These are phyloP conservation scores for Brachylomia viminalis DNA, from an alignment of 2,888 invertebrate genomes.

Conservation along the genomic window DNA sequence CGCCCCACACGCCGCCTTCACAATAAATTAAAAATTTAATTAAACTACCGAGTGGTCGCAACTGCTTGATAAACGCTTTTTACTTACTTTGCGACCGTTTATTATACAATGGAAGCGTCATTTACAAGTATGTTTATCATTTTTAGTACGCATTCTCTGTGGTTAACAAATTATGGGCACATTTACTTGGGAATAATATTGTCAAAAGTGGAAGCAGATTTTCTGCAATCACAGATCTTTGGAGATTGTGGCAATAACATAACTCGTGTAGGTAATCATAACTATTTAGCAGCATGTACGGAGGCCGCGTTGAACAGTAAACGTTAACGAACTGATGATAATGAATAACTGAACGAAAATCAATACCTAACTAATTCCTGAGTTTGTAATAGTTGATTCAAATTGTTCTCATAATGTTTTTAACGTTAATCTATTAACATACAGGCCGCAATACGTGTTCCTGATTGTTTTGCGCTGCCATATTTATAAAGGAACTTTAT, in stretches of 20 bases:
- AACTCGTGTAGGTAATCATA: not conserved
- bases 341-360: conserved; percentile 34
- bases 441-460: conserved; percentile 31
- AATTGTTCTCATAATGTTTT: conserved; percentile 46
- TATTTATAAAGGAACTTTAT: conserved; percentile 30
- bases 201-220: not conserved
- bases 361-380: conserved; percentile 32
- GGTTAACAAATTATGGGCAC: conserved; percentile 26
- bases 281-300: not conserved
- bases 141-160: conserved; percentile 36
- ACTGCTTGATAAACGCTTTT: conserved; percentile 85
- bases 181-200: conserved; percentile 7
- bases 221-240: not conserved
- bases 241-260: not conserved
- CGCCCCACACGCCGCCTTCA: conserved; percentile 80
- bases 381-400: conserved; percentile 34
- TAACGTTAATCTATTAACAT: conserved; percentile 37
- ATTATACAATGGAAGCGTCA: conserved; percentile 68
- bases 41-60: conserved; percentile 84
- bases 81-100: conserved; percentile 78
- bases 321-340: conserved; percentile 12
- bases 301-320: not conserved
- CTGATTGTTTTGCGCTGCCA: conserved; percentile 18
- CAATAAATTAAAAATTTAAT: conserved; percentile 89
- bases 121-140: conserved; percentile 59